These are phyloP conservation scores for Resseliella maxima DNA, from an alignment of 2,888 invertebrate species.

Conservation along the genomic window DNA sequence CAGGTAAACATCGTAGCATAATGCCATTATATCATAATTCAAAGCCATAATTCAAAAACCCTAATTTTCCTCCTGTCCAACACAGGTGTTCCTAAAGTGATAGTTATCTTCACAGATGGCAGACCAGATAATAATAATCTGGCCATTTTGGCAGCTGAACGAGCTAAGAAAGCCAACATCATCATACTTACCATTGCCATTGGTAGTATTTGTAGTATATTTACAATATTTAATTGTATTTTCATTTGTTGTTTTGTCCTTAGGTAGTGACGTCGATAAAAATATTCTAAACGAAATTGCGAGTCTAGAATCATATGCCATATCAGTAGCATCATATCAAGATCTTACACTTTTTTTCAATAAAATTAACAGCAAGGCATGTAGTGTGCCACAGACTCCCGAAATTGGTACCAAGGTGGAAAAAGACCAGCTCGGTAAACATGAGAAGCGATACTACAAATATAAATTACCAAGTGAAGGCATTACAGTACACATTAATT, in stretches of 20 bases:
- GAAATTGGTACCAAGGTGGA: constrained; percentile 21
- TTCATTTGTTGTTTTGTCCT: too few relatives aligned
- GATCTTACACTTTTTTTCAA: not conserved
- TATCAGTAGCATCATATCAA: not conserved
- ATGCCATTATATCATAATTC: not conserved
- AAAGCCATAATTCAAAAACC: not conserved
- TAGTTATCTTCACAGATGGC: constrained; percentile 30
- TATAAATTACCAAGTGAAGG: not conserved
- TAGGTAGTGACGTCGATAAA: not conserved
- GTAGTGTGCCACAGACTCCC: constrained; percentile 42
- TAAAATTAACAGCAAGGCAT: not conserved
- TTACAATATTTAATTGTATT: too few relatives aligned
- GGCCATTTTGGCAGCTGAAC: not conserved
- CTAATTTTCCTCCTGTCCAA: not conserved
- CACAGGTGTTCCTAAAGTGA: constrained; percentile 8
- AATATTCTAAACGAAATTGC: not conserved
- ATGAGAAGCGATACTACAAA: constrained; percentile 9
- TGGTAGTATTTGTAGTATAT: too few relatives aligned
- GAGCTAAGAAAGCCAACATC: not conserved
- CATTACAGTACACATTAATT: not conserved
- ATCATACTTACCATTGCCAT: constrained; percentile 11
- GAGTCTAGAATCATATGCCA: not conserved
- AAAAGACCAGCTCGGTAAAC: not conserved
- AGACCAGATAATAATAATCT: not conserved
- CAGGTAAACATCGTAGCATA: not conserved